Conservation (phyloP, 2,888 invertebrate genomes). For the Acleris cristana region DNA sequence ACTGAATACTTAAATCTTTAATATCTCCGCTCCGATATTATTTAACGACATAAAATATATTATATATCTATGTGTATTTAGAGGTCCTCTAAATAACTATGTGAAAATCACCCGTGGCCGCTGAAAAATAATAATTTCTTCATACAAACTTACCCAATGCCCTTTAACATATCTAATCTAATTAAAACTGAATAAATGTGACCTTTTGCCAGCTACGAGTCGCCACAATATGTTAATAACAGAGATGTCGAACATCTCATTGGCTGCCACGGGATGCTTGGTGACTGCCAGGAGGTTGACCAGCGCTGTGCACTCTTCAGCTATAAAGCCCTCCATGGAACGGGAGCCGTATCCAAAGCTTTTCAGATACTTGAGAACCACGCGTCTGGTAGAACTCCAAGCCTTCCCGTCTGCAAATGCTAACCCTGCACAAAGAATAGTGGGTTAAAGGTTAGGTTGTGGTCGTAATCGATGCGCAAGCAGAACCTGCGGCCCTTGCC, state of each 20-base stretch:
- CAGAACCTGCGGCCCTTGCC: too few relatives aligned
- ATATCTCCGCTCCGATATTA: too few relatives aligned
- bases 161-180: neutral
- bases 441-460: neutral
- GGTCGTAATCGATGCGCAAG: too few relatives aligned
- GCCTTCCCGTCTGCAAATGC: conserved; percentile 87
- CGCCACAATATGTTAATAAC: conserved; percentile 89
- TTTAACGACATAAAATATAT: too few relatives aligned
- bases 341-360: conserved; percentile 86
- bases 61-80: too few relatives aligned
- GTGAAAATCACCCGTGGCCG: too few relatives aligned
- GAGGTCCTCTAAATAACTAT: too few relatives aligned
- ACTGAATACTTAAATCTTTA: too few relatives aligned
- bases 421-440: conserved; percentile 77
- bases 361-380: conserved; percentile 86
- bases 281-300: conserved; percentile 69
- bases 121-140: too few relatives aligned
- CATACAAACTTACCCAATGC: too few relatives aligned
- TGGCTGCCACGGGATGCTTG: conserved; percentile 74
- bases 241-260: conserved; percentile 85
- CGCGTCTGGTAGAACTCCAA: conserved; percentile 86
- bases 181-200: neutral
- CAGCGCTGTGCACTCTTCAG: conserved; percentile 84
- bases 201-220: conserved; percentile 87
- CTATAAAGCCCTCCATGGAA: conserved; percentile 85